phyloP scores from a whole-genome alignment of 2,113 vertebrate species.

The Seriola quinqueradiata region DNA sequence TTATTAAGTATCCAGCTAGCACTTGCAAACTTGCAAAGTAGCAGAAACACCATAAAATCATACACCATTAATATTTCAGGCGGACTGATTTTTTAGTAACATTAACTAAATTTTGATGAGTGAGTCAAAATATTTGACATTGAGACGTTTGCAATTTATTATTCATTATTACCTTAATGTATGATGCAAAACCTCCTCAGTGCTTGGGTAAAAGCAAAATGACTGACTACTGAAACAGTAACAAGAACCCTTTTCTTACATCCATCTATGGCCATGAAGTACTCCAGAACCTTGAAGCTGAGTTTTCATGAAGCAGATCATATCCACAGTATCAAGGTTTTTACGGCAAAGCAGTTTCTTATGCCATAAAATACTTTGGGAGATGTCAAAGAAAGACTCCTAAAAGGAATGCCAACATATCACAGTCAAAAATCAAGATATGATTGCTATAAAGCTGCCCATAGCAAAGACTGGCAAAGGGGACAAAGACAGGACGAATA shows the following conservation, averaged over 20 bases:
- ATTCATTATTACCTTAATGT: not conserved
- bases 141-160: not conserved
- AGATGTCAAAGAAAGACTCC: not conserved
- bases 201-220: not conserved
- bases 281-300: not conserved
- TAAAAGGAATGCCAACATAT: not conserved
- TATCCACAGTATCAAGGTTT: not conserved
- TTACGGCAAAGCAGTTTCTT: not conserved
- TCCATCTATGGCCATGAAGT: not conserved
- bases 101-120: too few relatives aligned
- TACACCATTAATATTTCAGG: not conserved
- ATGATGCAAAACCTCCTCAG: not conserved
- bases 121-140: not conserved
- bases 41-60: not conserved
- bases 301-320: not conserved
- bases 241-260: not conserved
- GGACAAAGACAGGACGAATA: not conserved
- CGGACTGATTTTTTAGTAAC: not conserved
- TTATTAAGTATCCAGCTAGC: too few relatives aligned
- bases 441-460: not conserved
- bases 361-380: not conserved
- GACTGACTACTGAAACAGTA: not conserved
- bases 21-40: not conserved
- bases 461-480: not conserved
- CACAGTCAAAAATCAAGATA: conserved; percentile 1